A percentile compares a stretch with the other conserved stretches of the same genome.
phyloP scores from a whole-genome alignment of 2,797 vertebrate genomes.

The Fistularia tabacaria region DNA sequence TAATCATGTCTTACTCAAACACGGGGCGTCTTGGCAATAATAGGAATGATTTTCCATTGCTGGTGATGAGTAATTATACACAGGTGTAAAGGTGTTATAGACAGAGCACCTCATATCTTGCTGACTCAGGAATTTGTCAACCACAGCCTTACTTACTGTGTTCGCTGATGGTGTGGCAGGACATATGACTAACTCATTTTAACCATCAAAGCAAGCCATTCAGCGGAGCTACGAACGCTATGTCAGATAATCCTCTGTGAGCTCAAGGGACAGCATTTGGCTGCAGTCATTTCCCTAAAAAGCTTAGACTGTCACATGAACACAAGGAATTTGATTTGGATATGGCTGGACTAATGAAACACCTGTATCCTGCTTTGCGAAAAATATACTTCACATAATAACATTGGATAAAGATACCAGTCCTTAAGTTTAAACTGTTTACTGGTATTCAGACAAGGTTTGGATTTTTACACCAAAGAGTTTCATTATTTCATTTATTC shows the following conservation, averaged over 20 bases:
- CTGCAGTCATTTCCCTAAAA: constrained; percentile 33
- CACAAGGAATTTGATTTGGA: constrained; percentile 39
- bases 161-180: constrained; percentile 56
- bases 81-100: constrained; percentile 21
- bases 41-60: constrained; percentile 18
- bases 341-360: constrained; percentile 3
- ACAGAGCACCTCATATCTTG: constrained; percentile 29
- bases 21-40: too few relatives aligned
- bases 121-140: constrained; percentile 18
- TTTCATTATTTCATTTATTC: too few relatives aligned
- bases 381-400: too few relatives aligned
- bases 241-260: constrained; percentile 47
- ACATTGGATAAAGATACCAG: too few relatives aligned
- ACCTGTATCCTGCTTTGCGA: too few relatives aligned
- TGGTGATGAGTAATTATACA: constrained; percentile 1
- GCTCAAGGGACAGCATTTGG: constrained; percentile 21
- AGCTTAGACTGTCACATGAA: constrained; percentile 62
- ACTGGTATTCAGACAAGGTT: too few relatives aligned
- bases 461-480: too few relatives aligned
- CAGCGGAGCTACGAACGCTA: constrained; percentile 35
- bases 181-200: constrained; percentile 57
- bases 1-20: too few relatives aligned
- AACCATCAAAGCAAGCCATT: constrained; percentile 37
- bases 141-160: constrained; percentile 40
- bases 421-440: too few relatives aligned